These are phyloP conservation scores for Cataglyphis albicans DNA, from an alignment of 2,888 invertebrate species.

Conservation along the genomic window DNA sequence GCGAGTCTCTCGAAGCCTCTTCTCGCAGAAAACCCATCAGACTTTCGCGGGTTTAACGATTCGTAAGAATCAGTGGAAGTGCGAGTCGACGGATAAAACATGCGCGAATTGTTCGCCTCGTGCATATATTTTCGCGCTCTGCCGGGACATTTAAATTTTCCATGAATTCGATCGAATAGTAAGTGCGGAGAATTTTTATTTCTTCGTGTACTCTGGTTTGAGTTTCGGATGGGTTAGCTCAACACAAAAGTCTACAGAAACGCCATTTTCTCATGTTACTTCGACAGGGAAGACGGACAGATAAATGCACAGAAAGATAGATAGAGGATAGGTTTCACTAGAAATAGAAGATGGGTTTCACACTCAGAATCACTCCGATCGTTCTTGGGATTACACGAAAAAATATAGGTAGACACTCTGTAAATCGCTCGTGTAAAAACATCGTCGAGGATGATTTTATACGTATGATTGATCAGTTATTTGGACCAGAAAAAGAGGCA, in stretches of 20 bases:
- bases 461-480: not conserved
- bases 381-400: constrained; percentile 6
- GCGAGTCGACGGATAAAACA: constrained; percentile 54
- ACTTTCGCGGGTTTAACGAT: constrained; percentile 55
- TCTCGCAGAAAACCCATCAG: constrained; percentile 36
- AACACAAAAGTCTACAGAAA: not conserved
- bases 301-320: constrained; percentile 16
- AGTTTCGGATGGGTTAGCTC: constrained; percentile 24
- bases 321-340: not conserved
- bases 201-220: constrained; percentile 19
- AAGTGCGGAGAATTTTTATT: constrained; percentile 24
- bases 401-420: not conserved
- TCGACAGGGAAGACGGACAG: not conserved
- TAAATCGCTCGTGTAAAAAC: not conserved
- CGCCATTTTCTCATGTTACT: constrained; percentile 7
- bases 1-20: constrained; percentile 4
- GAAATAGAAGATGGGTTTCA: constrained; percentile 9
- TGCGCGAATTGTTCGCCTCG: constrained; percentile 10
- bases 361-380: not conserved
- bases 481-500: not conserved
- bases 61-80: constrained; percentile 41
- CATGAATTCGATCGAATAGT: constrained; percentile 50
- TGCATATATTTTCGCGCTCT: constrained; percentile 29
- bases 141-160: constrained; percentile 45
- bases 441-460: not conserved